Base-by-base conservation (phyloP, 37 sponge, comb jelly and placozoan species). In the Theonella swinhoei region DNA sequence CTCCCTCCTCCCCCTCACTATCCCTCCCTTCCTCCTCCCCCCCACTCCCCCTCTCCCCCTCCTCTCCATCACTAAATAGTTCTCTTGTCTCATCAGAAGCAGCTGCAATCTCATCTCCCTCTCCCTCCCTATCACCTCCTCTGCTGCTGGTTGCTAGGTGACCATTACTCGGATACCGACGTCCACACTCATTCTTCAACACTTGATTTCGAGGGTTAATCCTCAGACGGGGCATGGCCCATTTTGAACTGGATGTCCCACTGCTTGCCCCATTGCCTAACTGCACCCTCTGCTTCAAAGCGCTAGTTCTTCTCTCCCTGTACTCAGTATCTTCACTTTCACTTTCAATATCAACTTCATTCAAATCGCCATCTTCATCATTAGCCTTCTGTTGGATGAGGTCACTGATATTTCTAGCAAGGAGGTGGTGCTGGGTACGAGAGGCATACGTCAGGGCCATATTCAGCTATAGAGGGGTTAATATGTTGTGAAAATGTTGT, bases 371-470 rank as follows among this genome's bases (percentile, higher is more conserved):
- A 5, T n/a, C 8, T 4, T 38, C 47, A 42, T 39, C 39, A n/a
- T 80, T 41, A 28, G 61, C 81, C 32, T 63, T 91, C 67, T 72
- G 66, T 73, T 82, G 79, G 9, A 87, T 83, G n/a, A 93, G 69
- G 39, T 82, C 85, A 41, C 69, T 87, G 75, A 93, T 90, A 3
- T 82, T 75, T 2, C 88, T 26, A 32, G 89, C 84, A 22, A 93
- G 68, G 8, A 64, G 79, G 26, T 75, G 32, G 17, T 81, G 83
- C 19, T 85, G 75, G 25, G 80, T 86, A 41, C 75, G 43, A 34
- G 85, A 80, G 68, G 91, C 85, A 79, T 93, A 93, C 4, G 83
- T 86, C 74, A 93, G 69, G 1, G 94, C 91, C 31, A 93, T 65
- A 25, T 79, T 71, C 73, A 93, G 64, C 94, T n/a, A n/a, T n/a